Base-by-base conservation (phyloP, 2,113 vertebrate species). In the Oenanthe oenanthe region DNA sequence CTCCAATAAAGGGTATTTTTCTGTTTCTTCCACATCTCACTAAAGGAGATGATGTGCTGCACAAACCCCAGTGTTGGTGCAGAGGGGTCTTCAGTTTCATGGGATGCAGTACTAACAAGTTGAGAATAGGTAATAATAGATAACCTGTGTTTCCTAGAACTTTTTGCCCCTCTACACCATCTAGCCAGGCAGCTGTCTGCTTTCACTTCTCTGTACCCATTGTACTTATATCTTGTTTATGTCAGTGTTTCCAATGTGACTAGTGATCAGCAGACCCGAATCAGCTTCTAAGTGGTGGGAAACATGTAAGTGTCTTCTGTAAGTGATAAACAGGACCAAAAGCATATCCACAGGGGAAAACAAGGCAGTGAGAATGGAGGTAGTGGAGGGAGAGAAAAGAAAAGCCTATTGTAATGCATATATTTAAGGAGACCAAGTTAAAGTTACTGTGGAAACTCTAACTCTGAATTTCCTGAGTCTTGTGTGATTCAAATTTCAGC, bases 401-500 rank as follows among this genome's bases (percentile, higher is more conserved):
- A 85, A 81, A 84, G 75, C n/a, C 94, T 73, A 89, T 97, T 97
- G 94, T 95, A 48, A 97, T 97, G 96, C 85, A 32, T 93, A 2
- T 81, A 25, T 93, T 94, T 66, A 79, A 89, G 83, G 84, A 92
- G 92, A 74, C 73, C 51, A 40, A 79, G 89, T 80, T 96, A 84
- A 93, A 96, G 88, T 94, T 85, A 91, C 91, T 92, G 87, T 94
- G 93, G 91, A 94, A 93, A 85, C 93, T 90, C 74, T 92, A 96
- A 93, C 45, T 95, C 80, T 93, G 92, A 92, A 95, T 96, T 97
- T 97, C 97, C 96, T 97, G 96, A 85, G 86, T 66, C 95, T 90
- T 96, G 63, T 97, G 96, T 97, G 78, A 97, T 97, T 97, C 66
- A 97, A 92, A 97, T 97, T 95, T 85, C 68, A 89, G 66, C 61